These are phyloP conservation scores for Choristoneura rosaceana DNA, from an alignment of 2,888 invertebrate genomes.

Conservation along the genomic window DNA sequence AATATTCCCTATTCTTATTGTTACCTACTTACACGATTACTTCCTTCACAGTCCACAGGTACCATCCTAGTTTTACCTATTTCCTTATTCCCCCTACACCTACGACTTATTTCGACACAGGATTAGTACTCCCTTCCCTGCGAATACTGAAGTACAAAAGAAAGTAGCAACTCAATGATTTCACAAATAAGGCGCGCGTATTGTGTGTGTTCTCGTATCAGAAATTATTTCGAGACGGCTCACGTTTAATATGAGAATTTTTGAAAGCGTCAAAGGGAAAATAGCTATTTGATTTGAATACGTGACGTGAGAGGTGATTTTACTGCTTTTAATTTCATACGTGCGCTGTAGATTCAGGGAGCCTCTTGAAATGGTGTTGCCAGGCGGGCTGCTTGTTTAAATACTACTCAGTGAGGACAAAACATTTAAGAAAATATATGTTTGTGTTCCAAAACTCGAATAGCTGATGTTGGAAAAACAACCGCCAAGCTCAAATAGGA, in stretches of 20 bases:
- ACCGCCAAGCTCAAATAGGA: too few relatives aligned
- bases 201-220: conserved; percentile 52
- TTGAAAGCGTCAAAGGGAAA: conserved; percentile 44
- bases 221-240: conserved; percentile 52
- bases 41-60: not conserved
- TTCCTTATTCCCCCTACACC: not conserved
- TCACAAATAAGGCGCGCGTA: conserved; percentile 54
- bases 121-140: conserved; percentile 29
- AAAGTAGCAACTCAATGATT: conserved; percentile 52
- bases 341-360: not conserved
- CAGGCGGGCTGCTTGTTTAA: too few relatives aligned
- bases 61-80: not conserved
- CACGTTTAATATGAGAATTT: conserved; percentile 53
- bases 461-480: too few relatives aligned
- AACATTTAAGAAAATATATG: not conserved
- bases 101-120: conserved; percentile 13
- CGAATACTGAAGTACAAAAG: conserved; percentile 39
- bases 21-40: not conserved
- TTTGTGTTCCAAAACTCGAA: too few relatives aligned
- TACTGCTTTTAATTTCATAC: conserved; percentile 19
- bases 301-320: conserved; percentile 24
- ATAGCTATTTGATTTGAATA: conserved; percentile 42
- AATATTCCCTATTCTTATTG: too few relatives aligned
- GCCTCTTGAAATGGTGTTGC: not conserved
- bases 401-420: not conserved